A percentile compares a stretch with the other conserved stretches of the same genome.
Evolutionary conservation across 2,113 vertebrate genomes (phyloP).

Genomic region (Excalfactoria chinensis): DNA sequence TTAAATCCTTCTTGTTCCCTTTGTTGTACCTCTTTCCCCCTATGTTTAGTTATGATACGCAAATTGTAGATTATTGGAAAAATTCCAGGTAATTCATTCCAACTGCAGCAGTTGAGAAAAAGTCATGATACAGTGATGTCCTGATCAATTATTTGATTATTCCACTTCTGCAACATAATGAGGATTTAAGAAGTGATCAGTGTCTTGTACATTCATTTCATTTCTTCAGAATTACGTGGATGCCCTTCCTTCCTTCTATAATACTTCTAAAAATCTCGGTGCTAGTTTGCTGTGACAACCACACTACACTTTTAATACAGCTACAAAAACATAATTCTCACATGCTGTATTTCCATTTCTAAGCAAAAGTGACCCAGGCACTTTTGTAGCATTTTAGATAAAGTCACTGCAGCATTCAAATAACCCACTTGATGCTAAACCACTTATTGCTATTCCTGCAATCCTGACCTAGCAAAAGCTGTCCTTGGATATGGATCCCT

Average conservation of each 20-base stretch:
- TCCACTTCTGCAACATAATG: not conserved
- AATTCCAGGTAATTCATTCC: conserved; percentile 28
- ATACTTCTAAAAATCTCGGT: not conserved
- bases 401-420: not conserved
- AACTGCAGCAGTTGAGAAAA: not conserved
- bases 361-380: not conserved
- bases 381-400: not conserved
- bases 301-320: not conserved
- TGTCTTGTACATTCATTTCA: not conserved
- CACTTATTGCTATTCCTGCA: not conserved
- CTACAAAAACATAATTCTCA: not conserved
- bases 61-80: conserved; percentile 24
- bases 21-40: not conserved
- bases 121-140: not conserved
- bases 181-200: not conserved
- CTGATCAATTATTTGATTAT: not conserved
- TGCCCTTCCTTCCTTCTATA: not conserved
- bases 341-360: not conserved
- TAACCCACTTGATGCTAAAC: not conserved
- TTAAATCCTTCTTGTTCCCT: conserved; percentile 33
- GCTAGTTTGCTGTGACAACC: not conserved
- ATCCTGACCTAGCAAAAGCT: not conserved
- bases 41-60: not conserved
- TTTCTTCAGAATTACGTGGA: not conserved
- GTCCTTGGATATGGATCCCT: not conserved